Evolutionary conservation across 2,113 vertebrate genomes (phyloP), one percentile per base, ranked within the genome.

Genomic region (Setophaga kirtlandii): DNA sequence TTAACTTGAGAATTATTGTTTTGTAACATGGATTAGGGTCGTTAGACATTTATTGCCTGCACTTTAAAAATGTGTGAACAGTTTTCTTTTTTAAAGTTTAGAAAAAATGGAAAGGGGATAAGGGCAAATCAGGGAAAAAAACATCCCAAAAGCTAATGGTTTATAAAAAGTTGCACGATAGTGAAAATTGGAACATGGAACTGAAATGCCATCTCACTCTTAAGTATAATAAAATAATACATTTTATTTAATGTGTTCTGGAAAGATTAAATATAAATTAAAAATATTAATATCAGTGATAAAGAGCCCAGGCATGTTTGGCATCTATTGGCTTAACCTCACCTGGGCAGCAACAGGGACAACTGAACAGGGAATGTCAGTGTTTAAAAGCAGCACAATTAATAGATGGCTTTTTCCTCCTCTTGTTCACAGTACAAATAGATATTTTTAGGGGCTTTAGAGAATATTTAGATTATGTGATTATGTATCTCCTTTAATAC

Each of bases 161-260:
- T 94, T 94, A 80, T 33, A 10, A 83, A 65, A 93, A 50, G 37
- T 77, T 73, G 19, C 55, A 33, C 69, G 71, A 55, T 63, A 47
- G 6, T 88, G 76, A 76, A 79, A 80, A 74, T 59, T 79, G 58
- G 68, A 87, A 84, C 44, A 59, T 75, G 56, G 37, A 94, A 77
- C 35, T 74, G 59, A 85, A 94, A 83, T 49, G 11, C 42, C 30
- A 16, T 77, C 46, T 91, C 23, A 10, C 37, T 92, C 50, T 49
- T 59, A 77, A 83, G 28, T 53, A 42, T 69, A 90, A 86, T 80
- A 94, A 86, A 88, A 55, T 7, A 83, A 55, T 86, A 59, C 28
- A 47, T 93, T 90, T 93, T 93, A 58, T 90, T 83, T 50, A 93
- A 80, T 39, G 23, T 46, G 15, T 88, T 92, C 83, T 92, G 79